Base-by-base conservation (phyloP, 2,888 invertebrate genomes). In the Stratiomys singularior region DNA sequence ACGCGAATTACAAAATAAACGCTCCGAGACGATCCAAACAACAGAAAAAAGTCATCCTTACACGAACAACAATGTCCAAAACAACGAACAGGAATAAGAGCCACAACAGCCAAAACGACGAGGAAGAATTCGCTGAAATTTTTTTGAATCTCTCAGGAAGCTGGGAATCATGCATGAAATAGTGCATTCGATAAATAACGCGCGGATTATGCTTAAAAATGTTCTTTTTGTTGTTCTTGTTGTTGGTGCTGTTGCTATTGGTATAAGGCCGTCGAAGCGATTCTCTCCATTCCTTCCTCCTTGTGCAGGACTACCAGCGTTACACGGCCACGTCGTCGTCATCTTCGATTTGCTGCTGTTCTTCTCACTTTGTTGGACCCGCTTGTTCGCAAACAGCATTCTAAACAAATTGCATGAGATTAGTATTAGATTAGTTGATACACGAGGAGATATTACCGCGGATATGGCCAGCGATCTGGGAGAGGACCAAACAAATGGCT, bases 181-280 rank as follows among this genome's bases (percentile, higher is more conserved):
- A 74, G 58, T 60, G 74, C 74, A 44, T 58, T 74, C 74, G 58
- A 74, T 74, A 74, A 74, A 74, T 74, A 74, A 74, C 58, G 23
- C 15, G 37, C 30, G 58, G 74, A 74, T 74, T 74, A 74, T 74
- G 60, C n/a, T 23, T 56, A n/a, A 11, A 69, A 69, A 69, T 30
- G 28, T 15, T 71, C 9, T 13, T 47, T 11, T 71, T 25, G 71
- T 23, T 67, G 44, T 71, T 56, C 18, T 28, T 72, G 56, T 28
- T 52, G 25, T 28, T 56, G n/a, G 25, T 25, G 69, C 15, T 21
- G 44, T 15, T 18, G n/a, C 46, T 11, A n/a, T n/a, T n/a, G n/a
- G n/a, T n/a, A n/a, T n/a, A n/a, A n/a, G n/a, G n/a, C n/a, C n/a
- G 46, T 13, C 15, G 11, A 60, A 60, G 15, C 11, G 7, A 7